Evolutionary conservation across 1,140 invertebrate genomes (phyloP), one percentile per base, ranked within the genome.

Genomic region (Aphelinus certus): DNA sequence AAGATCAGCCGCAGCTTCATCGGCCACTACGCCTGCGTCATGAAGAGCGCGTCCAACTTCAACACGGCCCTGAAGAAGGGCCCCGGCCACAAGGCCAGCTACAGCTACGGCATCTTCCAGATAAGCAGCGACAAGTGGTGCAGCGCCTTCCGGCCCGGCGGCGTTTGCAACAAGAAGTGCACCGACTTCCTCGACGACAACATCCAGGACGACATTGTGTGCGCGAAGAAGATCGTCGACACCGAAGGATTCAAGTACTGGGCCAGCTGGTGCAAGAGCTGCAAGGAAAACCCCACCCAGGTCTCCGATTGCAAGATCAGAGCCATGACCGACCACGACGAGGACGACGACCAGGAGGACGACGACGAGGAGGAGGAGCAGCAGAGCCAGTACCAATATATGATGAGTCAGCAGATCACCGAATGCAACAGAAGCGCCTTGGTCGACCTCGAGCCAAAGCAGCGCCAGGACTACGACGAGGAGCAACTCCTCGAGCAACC

Each of bases 101-200:
- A 90, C 77, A 91, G 89, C 79, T 91, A 90, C 73, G 93, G 93
- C 55, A 83, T 94, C 1, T 93, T 94, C 78, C 93, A 94, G 90
- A 92, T 94, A 49, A 93, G 90, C 85, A 93, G 92, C 83, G 89
- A 89, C 76, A 91, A 91, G 68, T 93, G 91, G 90, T 94, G 93
- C 84, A 89, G 89, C 75, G 91, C 90, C 71, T 91, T 91, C 57
- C 87, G 90, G 60, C 87, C 86, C 61, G 92, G 92, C 43, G 92
- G 92, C 51, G 84, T 89, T 46, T 94, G 93, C 84, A 91, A 91
- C 75, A 91, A 92, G 79, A 92, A 92, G 83, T 94, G 93, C 83
- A 92, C 93, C 90, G 82, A 84, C n/a, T 89, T 90, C 89, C 53
- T 81, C 83, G 69, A 94, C 74, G 92, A 93, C 73, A 89, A 93